Conservation (phyloP, 1,140 invertebrate species). For the Trichonephila clavata region DNA sequence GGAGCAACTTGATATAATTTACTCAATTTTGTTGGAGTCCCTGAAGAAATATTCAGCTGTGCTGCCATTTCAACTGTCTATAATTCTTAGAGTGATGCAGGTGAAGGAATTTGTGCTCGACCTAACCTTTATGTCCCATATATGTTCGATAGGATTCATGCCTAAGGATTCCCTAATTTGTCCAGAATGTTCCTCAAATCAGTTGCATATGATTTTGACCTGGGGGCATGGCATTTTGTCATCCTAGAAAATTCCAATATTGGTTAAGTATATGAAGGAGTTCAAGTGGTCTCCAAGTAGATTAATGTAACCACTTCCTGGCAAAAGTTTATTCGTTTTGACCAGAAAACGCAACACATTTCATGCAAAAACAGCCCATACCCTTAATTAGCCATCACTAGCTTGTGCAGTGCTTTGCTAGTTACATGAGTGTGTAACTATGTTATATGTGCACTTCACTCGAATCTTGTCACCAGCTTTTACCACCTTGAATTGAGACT, state of each 20-base stretch:
- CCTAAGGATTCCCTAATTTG: too few relatives aligned
- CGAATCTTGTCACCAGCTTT: not conserved
- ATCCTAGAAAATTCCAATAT: not conserved
- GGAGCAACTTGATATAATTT: too few relatives aligned
- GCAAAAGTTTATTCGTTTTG: not conserved
- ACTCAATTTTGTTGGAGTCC: too few relatives aligned
- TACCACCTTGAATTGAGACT: not conserved
- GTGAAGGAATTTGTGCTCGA: too few relatives aligned
- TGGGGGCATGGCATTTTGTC: not conserved
- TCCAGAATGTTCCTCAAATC: too few relatives aligned
- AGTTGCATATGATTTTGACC: too few relatives aligned
- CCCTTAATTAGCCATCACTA: not conserved
- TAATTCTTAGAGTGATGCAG: too few relatives aligned
- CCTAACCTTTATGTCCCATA: too few relatives aligned
- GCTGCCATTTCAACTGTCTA: too few relatives aligned
- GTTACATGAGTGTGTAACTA: not conserved
- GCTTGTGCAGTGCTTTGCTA: not conserved
- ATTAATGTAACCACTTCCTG: not conserved
- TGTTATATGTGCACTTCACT: not conserved
- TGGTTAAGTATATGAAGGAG: not conserved
- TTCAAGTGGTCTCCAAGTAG: not conserved
- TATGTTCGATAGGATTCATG: too few relatives aligned
- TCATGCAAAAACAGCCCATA: slow-evolving; percentile 8
- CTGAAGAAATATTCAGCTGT: too few relatives aligned
- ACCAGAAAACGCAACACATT: not conserved